Percentiles rank a stretch among this genome's conserved stretches.
phyloP scores from a whole-genome alignment of 2,113 vertebrate genomes.

The Cacatua alba region DNA sequence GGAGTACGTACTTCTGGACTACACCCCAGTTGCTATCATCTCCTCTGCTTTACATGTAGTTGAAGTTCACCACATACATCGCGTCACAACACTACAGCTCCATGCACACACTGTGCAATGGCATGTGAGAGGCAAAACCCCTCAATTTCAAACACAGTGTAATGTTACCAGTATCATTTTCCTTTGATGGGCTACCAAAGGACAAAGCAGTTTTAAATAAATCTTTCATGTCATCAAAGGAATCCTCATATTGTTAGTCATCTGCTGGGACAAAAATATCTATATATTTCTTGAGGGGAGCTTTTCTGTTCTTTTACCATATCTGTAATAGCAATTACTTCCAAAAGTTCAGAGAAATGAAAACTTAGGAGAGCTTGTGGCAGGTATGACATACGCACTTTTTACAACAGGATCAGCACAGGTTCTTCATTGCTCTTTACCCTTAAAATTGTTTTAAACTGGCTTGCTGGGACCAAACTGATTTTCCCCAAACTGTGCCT shows the following conservation, averaged over 20 bases:
- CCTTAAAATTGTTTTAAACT: conserved; percentile 18
- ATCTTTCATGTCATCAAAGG: background rate
- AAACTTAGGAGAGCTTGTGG: background rate
- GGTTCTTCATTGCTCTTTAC: background rate
- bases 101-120: background rate
- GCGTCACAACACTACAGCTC: background rate
- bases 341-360: conserved; percentile 22
- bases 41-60: background rate
- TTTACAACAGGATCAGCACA: conserved; percentile 11
- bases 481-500: background rate
- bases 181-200: background rate
- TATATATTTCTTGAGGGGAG: background rate
- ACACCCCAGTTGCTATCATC: background rate
- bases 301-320: background rate
- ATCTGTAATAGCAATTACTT: background rate
- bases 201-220: background rate
- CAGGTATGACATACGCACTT: background rate
- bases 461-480: conserved; percentile 4
- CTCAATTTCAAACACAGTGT: background rate
- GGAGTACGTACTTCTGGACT: background rate
- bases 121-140: background rate
- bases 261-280: background rate
- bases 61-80: background rate
- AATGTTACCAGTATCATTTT: background rate
- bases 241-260: background rate